phyloP scores from a whole-genome alignment of 2,113 vertebrate genomes.

The Asarcornis scutulata region DNA sequence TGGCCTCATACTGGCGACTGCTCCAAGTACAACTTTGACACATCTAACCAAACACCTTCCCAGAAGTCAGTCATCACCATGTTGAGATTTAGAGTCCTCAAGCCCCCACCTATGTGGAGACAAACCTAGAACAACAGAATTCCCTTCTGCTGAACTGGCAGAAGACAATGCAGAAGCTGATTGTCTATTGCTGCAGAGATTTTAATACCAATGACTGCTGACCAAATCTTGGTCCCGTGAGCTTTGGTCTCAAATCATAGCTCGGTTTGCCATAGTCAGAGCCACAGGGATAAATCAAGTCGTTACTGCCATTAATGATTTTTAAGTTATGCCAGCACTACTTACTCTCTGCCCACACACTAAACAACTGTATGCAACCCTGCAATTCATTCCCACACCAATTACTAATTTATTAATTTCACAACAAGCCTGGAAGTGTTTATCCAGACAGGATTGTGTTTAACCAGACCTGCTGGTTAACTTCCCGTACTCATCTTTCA shows the following conservation, averaged over 20 bases:
- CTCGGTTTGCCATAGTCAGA: not conserved
- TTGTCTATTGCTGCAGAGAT: fast-evolving
- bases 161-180: not conserved
- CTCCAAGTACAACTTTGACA: fast-evolving
- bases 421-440: not conserved
- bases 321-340: not conserved
- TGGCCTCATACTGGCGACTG: not conserved
- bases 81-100: fast-evolving
- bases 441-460: not conserved
- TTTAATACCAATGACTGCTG: not conserved
- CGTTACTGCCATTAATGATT: not conserved
- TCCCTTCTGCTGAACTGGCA: not conserved
- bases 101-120: fast-evolving
- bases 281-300: not conserved
- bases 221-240: not conserved
- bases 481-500: fast-evolving
- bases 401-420: constrained; percentile 24
- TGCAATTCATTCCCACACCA: not conserved
- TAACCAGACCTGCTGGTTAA: not conserved
- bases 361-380: not conserved
- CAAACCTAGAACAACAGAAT: not conserved
- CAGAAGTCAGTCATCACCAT: fast-evolving
- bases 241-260: not conserved
- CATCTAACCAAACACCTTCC: not conserved
- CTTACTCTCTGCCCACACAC: not conserved